Base-by-base conservation (phyloP, 2,113 vertebrate genomes). In the Columba livia region DNA sequence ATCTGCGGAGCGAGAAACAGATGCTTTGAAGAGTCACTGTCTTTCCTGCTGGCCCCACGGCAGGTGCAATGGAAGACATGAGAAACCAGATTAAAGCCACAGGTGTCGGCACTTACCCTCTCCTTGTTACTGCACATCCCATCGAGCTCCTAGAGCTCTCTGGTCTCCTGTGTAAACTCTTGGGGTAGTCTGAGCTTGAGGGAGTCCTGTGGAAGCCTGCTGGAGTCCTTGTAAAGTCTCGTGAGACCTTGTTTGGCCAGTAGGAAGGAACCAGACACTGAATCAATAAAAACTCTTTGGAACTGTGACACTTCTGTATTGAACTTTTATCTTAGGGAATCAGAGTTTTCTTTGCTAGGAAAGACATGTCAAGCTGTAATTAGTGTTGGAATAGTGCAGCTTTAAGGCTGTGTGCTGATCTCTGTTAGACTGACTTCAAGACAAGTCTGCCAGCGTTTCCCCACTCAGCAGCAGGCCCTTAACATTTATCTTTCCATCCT, bases 61-160 rank as follows among this genome's bases (percentile, higher is more conserved):
- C 44, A 90, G n/a, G 29, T 32, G 26, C 10, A 64, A 26, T 1
- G 6, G 54, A 61, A 44, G 5, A 24, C n/a, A 21, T 29, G 60
- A 48, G 40, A 61, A 88, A 73, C 4, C 75, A 61, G 17, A 56
- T 28, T 62, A 34, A 79, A 77, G 10, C 21, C 21, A 56, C 12
- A 36, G 16, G 3, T 61, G 40, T 25, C 54, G 80, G 47, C 11
- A 15, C 4, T 82, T 77, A 10, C 58, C 31, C 24, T 65, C 23
- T 85, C 32, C 40, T 67, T 81, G 42, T 6, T 5, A 2, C 17
- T 61, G 32, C 15, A 4, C 6, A 23, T 69, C 23, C 16, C 51
- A 36, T 25, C 0, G 2, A 26, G 38, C 15, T 85, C 17, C 28
- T 32, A 2, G 25, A 23, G 44, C 9, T 47, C 6, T 0, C 0